Evolutionary conservation across 2,113 vertebrate species (phyloP), one percentile per base, ranked within the genome.

Genomic region (Dinomys branickii): DNA sequence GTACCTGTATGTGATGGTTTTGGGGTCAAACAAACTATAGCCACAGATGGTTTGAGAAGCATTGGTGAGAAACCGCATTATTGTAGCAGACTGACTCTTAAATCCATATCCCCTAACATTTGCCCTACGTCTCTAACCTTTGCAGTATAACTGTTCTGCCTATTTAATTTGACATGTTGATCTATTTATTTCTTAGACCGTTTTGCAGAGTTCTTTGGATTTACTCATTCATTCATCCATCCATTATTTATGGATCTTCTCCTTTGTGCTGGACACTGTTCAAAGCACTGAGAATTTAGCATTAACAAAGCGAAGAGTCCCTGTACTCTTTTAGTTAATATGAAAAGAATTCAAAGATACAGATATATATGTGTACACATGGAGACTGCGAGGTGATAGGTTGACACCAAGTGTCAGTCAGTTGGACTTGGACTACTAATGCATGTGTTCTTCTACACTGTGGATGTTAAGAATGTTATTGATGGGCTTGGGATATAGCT

Each of bases 111-210:
- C 11, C 7, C 56, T 71, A 22, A 28, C 44, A 4, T 38, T 77
- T 77, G 73, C 52, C 50, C 47, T 80, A 17, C 35, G 47, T 52
- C 77, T 35, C 17, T 80, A 52, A 78, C 12, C 22, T 63, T 93
- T 88, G 28, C 41, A 44, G 4, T 33, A 28, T 59, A 73, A 28
- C 58, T 93, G 0, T 73, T 81, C 47, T 63, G 17, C 65, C 44
- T 77, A 2, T 88, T 90, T 81, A 84, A 52, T 41, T 81, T 90
- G 75, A 59, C n/a, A 63, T 92, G 94, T 94, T 33, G 50, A 82
- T 69, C 33, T 6, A 38, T 28, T 59, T 44, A 30, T 44, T 92
- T 92, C 47, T 26, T 88, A 35, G 58, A 35, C 35, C 47, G 7
- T 71, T 73, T 85, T 87, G 11, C 35, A 65, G 33, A 85, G 26